Evolutionary conservation across 2,797 vertebrate species (phyloP).

Genomic region (Rhadinocentrus ornatus): DNA sequence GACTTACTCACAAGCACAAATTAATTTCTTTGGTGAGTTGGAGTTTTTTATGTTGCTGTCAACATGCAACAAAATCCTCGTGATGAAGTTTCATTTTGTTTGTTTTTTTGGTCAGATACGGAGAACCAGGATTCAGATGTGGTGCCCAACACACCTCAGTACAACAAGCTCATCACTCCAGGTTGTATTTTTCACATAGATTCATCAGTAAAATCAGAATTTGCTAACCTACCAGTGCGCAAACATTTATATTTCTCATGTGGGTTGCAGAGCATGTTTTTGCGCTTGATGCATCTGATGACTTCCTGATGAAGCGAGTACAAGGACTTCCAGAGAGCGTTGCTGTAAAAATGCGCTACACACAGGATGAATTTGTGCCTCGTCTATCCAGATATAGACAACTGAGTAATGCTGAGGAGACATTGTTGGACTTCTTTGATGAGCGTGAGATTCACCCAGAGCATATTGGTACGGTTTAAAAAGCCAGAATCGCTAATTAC

Average conservation of each 20-base stretch:
- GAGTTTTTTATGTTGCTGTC: not conserved
- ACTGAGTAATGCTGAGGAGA: slow-evolving; percentile 78
- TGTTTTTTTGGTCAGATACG: slow-evolving; percentile 59
- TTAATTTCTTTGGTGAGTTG: slow-evolving; percentile 85
- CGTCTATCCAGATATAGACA: slow-evolving; percentile 83
- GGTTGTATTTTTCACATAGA: slow-evolving; percentile 74
- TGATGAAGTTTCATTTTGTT: not conserved
- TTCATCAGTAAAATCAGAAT: not conserved
- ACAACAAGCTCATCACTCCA: slow-evolving; percentile 86
- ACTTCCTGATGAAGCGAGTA: slow-evolving; percentile 87
- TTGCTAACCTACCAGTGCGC: no score
- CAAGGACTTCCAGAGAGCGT: slow-evolving; percentile 85
- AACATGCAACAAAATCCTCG: not conserved
- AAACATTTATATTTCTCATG: not conserved
- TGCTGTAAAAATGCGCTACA: slow-evolving; percentile 83
- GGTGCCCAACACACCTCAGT: slow-evolving; percentile 68
- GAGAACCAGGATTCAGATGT: slow-evolving; percentile 72
- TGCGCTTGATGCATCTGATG: slow-evolving; percentile 86
- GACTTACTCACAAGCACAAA: slow-evolving; percentile 86
- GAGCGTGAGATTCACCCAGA: slow-evolving; percentile 91
- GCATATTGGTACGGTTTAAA: slow-evolving; percentile 83
- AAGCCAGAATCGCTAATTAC: not conserved
- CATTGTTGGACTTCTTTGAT: slow-evolving; percentile 92
- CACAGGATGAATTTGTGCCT: slow-evolving; percentile 81
- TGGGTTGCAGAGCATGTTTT: slow-evolving; percentile 86